Conservation (phyloP, 2,888 invertebrate genomes). For the Ennomos fuscantarius region DNA sequence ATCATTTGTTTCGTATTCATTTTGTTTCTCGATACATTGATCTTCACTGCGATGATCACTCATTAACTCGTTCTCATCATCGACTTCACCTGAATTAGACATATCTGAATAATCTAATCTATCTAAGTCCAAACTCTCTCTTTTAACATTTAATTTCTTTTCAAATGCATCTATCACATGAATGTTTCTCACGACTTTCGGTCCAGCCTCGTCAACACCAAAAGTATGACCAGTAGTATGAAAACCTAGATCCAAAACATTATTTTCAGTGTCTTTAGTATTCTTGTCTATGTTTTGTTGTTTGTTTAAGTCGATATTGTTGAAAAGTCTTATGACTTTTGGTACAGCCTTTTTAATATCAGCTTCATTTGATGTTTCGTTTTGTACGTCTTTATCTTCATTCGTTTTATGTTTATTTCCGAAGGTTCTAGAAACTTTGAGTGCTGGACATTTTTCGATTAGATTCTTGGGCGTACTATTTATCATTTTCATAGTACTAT, state of each 20-base stretch:
- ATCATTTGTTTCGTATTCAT: background rate
- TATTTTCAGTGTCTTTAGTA: constrained; percentile 14
- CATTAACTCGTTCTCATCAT: background rate
- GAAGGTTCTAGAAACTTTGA: constrained; percentile 1
- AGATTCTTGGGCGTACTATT: background rate
- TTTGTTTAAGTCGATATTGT: constrained; percentile 13
- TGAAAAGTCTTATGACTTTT: constrained; percentile 27
- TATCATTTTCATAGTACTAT: background rate
- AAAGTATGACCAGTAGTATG: constrained; percentile 13
- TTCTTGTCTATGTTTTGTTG: constrained; percentile 4
- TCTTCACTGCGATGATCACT: background rate
- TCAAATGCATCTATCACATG: constrained; percentile 42
- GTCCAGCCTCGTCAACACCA: constrained; percentile 25
- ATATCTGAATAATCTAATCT: constrained; percentile 4
- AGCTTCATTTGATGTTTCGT: background rate
- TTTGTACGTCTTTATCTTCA: background rate
- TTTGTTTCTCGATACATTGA: background rate
- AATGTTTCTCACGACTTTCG: constrained; percentile 43
- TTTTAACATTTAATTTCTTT: constrained; percentile 27
- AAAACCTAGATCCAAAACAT: constrained; percentile 1
- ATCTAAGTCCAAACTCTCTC: constrained; percentile 6
- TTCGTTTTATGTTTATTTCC: background rate
- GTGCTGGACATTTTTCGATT: background rate
- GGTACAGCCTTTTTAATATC: constrained; percentile 13
- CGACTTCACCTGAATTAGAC: background rate